Evolutionary conservation across 2,113 vertebrate species (phyloP).

Genomic region (Nannobrachium achirus): DNA sequence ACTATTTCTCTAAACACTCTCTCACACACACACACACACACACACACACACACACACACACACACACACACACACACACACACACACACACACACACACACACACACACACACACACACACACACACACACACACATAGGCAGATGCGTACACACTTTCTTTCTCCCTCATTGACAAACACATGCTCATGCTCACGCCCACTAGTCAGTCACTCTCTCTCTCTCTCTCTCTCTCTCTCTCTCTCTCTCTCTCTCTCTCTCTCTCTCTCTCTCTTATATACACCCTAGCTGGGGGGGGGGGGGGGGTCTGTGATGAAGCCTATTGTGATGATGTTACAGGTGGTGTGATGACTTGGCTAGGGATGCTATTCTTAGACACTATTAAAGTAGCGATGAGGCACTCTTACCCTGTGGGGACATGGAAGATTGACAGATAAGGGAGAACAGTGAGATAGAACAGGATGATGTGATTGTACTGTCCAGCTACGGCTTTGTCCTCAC

Average conservation of each 20-base stretch:
- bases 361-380: slow-evolving; percentile 19
- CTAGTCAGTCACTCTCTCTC: neutral
- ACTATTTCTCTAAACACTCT: slow-evolving; percentile 30
- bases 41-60: neutral
- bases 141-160: neutral
- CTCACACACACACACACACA: no score
- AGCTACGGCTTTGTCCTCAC: slow-evolving; percentile 23
- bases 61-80: neutral
- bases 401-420: slow-evolving; percentile 15
- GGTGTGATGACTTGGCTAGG: neutral
- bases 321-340: neutral
- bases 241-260: slow-evolving; percentile 5
- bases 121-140: slow-evolving; percentile 1
- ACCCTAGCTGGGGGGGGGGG: neutral
- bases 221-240: neutral
- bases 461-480: slow-evolving; percentile 22
- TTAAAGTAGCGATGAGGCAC: slow-evolving; percentile 17
- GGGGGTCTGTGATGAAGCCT: neutral
- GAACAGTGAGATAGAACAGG: slow-evolving; percentile 23
- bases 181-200: neutral
- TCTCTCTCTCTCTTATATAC: neutral
- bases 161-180: neutral
- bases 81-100: neutral
- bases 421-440: slow-evolving; percentile 31
- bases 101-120: slow-evolving; percentile 7